phyloP scores from a whole-genome alignment of 2,888 invertebrate genomes.

The Lacanobia oleracea region DNA sequence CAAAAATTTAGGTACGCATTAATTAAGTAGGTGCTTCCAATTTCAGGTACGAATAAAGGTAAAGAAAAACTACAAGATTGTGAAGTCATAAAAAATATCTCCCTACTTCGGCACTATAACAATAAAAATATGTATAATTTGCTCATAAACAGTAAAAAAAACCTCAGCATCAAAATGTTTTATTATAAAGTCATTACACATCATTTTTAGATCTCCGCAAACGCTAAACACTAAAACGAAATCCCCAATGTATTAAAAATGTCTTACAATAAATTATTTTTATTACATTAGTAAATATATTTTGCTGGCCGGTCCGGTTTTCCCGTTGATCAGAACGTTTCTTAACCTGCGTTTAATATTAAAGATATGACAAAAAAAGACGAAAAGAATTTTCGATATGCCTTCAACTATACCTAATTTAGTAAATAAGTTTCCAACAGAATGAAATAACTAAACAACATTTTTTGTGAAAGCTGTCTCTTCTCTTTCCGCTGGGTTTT shows the following conservation, averaged over 20 bases:
- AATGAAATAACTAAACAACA: background rate
- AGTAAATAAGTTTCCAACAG: background rate
- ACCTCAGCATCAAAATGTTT: background rate
- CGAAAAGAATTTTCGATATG: background rate
- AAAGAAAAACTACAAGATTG: slow-evolving; percentile 22
- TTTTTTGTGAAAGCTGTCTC: slow-evolving; percentile 1
- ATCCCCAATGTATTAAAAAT: slow-evolving; percentile 2
- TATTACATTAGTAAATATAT: background rate
- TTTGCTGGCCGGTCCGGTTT: slow-evolving; percentile 14
- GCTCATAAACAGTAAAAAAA: slow-evolving; percentile 5
- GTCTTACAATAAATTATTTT: background rate
- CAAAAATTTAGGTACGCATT: background rate
- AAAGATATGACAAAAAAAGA: background rate
- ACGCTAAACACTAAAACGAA: slow-evolving; percentile 5
- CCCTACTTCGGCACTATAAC: background rate
- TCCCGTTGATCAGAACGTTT: slow-evolving; percentile 4
- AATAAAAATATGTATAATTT: slow-evolving; percentile 11
- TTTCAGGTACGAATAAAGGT: background rate
- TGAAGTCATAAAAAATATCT: background rate
- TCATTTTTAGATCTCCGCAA: background rate
- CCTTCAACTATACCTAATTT: background rate
- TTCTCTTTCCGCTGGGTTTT: background rate
- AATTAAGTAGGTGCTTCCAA: background rate
- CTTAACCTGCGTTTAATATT: slow-evolving; percentile 8
- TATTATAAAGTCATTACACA: slow-evolving; percentile 11